Evolutionary conservation across 1,140 invertebrate species (phyloP).

Genomic region (Gerris buenoi): DNA sequence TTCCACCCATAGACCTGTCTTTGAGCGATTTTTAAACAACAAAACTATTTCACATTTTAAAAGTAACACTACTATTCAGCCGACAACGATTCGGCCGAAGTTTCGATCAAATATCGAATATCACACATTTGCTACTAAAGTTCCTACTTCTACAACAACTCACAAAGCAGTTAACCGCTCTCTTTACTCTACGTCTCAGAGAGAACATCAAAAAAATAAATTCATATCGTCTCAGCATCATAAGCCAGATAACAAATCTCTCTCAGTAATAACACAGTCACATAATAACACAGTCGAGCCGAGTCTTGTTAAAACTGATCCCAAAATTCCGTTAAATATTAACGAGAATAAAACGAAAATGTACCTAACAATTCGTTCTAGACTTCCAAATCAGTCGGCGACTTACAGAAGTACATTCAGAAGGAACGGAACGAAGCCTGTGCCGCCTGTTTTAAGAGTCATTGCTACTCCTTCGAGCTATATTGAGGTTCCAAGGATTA

Average conservation of each 20-base stretch:
- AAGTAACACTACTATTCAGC: neutral
- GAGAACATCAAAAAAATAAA: neutral
- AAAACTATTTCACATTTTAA: neutral
- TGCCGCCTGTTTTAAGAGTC: constrained; percentile 6
- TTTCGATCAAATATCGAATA: neutral
- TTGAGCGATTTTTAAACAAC: neutral
- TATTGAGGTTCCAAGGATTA: constrained; percentile 13
- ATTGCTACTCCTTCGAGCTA: constrained; percentile 13
- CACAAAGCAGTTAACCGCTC: neutral
- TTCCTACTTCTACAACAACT: neutral
- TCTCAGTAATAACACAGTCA: too few relatives aligned
- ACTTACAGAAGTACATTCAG: constrained; percentile 11
- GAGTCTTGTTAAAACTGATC: neutral
- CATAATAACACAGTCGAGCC: neutral
- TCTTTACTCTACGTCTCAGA: neutral
- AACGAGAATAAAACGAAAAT: constrained; percentile 1
- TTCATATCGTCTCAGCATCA: neutral
- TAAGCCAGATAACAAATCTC: neutral
- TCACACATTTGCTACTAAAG: neutral
- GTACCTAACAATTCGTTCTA: constrained; percentile 2
- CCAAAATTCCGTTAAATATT: neutral
- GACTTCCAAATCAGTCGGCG: neutral
- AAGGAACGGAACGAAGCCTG: constrained; percentile 10
- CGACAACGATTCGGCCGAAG: neutral
- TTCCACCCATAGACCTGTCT: neutral